Evolutionary conservation across 2,113 vertebrate genomes (phyloP).

Genomic region (Harpagus bidentatus): DNA sequence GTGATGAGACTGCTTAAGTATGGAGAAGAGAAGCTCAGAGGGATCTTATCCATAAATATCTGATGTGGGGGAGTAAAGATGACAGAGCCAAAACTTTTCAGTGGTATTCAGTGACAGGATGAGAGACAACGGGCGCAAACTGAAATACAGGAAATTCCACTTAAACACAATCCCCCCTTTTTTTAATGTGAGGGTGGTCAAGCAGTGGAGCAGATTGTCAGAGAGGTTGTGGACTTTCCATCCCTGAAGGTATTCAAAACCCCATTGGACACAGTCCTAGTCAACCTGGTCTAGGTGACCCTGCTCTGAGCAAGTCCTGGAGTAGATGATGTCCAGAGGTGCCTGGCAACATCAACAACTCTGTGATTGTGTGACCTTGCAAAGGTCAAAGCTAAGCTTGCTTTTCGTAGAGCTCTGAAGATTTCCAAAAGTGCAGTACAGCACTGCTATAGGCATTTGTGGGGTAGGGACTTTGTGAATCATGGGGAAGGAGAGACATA

Average conservation of each 20-base stretch:
- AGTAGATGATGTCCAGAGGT: not conserved
- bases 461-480: not conserved
- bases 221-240: not conserved
- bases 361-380: not conserved
- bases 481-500: not conserved
- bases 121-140: not conserved
- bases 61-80: not conserved
- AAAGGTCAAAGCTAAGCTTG: not conserved
- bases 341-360: not conserved
- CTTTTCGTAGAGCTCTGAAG: not conserved
- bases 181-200: not conserved
- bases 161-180: rapidly evolving
- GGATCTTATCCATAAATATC: not conserved
- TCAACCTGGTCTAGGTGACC: not conserved
- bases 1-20: not conserved
- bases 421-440: not conserved
- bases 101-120: not conserved
- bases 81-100: not conserved
- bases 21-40: not conserved
- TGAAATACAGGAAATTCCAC: not conserved
- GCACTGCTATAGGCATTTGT: not conserved
- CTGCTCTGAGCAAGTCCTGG: not conserved
- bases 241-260: not conserved
- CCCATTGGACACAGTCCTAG: not conserved
- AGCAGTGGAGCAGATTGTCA: not conserved